These are phyloP conservation scores for Acleris sparsana DNA, from an alignment of 2,888 invertebrate genomes.

Conservation along the genomic window DNA sequence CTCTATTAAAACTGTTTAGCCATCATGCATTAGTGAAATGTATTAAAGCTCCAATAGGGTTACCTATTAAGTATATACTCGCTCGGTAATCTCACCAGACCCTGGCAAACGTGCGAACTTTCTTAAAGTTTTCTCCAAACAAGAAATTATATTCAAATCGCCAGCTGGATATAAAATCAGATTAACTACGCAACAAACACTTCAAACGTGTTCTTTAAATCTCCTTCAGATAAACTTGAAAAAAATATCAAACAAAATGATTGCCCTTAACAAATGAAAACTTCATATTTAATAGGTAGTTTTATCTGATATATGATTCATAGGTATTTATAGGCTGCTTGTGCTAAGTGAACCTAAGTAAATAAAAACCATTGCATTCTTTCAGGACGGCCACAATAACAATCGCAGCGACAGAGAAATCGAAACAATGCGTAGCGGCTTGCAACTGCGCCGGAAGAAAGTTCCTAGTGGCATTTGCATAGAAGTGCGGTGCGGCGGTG, in stretches of 20 bases:
- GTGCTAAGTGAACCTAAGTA: too few species aligned
- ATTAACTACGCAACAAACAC: background rate
- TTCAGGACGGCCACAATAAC: constrained; percentile 56
- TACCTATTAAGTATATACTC: too few species aligned
- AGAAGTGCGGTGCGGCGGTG: constrained; percentile 45
- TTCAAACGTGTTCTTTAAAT: too few species aligned
- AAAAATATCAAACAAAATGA: too few species aligned
- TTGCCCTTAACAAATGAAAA: too few species aligned
- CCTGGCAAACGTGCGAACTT: constrained; percentile 18
- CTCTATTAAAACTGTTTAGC: too few species aligned
- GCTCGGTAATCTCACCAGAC: background rate
- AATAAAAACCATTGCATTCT: constrained; percentile 2
- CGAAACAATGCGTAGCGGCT: constrained; percentile 70
- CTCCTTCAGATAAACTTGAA: too few species aligned
- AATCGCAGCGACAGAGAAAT: constrained; percentile 65
- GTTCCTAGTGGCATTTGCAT: constrained; percentile 77
- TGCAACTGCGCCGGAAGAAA: constrained; percentile 75
- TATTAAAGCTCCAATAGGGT: too few species aligned
- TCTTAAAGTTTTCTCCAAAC: constrained; percentile 30
- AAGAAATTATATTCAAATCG: constrained; percentile 30
- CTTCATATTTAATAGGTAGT: too few species aligned
- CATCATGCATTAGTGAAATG: too few species aligned
- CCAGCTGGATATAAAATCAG: background rate
- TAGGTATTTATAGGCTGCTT: too few species aligned
- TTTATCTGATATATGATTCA: too few species aligned